Evolutionary conservation across 2,888 invertebrate species (phyloP).

Genomic region (Agelastica alni): DNA sequence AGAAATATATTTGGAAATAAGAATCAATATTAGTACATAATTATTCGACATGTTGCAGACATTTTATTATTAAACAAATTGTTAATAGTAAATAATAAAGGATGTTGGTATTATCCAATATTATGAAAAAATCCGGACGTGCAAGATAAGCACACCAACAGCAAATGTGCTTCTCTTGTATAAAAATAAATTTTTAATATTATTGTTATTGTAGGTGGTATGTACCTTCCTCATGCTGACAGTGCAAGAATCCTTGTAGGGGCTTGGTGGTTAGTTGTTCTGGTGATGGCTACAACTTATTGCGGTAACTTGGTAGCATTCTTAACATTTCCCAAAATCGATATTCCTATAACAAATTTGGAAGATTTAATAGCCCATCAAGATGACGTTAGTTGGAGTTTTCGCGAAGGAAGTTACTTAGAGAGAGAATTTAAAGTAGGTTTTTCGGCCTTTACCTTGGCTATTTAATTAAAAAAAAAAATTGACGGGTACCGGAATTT

Average conservation of each 20-base stretch:
- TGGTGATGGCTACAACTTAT: constrained; percentile 88
- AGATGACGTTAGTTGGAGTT: constrained; percentile 73
- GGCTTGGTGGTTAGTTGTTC: constrained; percentile 90
- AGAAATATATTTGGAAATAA: no score
- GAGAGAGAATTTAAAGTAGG: constrained; percentile 66
- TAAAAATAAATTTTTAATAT: no score
- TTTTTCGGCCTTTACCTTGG: no score
- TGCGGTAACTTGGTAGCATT: constrained; percentile 92
- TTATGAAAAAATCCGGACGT: no score
- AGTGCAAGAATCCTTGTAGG: constrained; percentile 85
- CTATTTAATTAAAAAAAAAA: no score
- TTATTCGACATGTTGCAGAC: no score
- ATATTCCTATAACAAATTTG: constrained; percentile 71
- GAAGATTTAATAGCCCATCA: constrained; percentile 65
- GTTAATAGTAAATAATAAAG: no score
- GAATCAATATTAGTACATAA: no score
- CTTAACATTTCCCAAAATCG: constrained; percentile 86
- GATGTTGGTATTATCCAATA: no score
- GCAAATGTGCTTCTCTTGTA: no score
- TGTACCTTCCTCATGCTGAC: constrained; percentile 82
- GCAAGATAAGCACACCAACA: no score
- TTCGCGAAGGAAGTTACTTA: constrained; percentile 74
- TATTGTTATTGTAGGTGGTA: constrained; percentile 80
- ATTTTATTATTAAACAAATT: no score
- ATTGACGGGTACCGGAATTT: constrained; percentile 4